Evolutionary conservation across 37 sponge, comb jelly and placozoan species (phyloP), one percentile per base, ranked within the genome.

Genomic region (Beroe ovata): DNA sequence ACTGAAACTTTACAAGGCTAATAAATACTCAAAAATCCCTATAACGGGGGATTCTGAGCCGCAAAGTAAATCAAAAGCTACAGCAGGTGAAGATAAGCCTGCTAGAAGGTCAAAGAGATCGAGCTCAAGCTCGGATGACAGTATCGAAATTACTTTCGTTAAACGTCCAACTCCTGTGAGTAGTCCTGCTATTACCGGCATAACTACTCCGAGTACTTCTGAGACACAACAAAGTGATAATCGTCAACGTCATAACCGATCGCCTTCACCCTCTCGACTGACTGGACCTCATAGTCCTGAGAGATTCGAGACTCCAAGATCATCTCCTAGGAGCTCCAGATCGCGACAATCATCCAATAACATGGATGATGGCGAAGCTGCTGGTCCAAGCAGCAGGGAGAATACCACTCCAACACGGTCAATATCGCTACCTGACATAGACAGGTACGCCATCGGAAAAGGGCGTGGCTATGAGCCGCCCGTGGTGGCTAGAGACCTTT

Each of bases 1-100:
- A 23, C 8, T 77, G 47, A 77, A 77, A 77, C 84, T 11, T 40
- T 77, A 42, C 84, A 41, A 77, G 47, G 22, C 38, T 16, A 40
- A 38, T 42, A 77, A 77, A 77, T 77, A 77, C 38, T 77, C 84
- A 77, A 77, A 8, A 32, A 47, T 47, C 54, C 54, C 54, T 47
- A 47, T 47, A 47, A 47, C 54, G 54, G 54, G 54, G 54, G 54
- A 47, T 47, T 62, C 63, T 62, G 63, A 62, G 29, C 63, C 28
- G 6, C 23, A 20, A 4, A 62, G 29, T 62, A 20, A 20, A n/a
- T 26, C 29, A 4, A 20, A 20, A 23, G 63, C 23, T 26, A 62
- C 29, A 16, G 63, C 23, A 26, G 28, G 28, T 62, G 6, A 20
- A 26, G 63, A 20, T 62, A 20, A 26, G 4, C 63, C 63, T 62